Percentiles rank a stretch among this genome's conserved stretches.
Conservation (phyloP, 1,140 invertebrate species). For the Tetramorium parvispinum region DNA sequence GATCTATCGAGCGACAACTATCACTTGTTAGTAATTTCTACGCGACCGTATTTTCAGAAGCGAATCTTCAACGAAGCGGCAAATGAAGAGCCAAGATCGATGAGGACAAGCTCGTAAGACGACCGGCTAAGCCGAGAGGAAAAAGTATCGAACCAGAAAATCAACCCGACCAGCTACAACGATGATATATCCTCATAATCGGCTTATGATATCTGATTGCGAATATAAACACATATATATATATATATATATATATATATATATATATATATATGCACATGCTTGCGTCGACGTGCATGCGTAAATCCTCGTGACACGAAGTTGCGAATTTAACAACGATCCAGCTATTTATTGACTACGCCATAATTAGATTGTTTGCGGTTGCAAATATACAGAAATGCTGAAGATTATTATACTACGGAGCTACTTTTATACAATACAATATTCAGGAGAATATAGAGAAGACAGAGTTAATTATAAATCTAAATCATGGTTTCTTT, state of each 20-base stretch:
- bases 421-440: neutral
- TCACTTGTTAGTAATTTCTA: constrained; percentile 39
- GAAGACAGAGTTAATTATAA: neutral
- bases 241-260: neutral
- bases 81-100: constrained; percentile 55
- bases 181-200: constrained; percentile 53
- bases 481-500: neutral
- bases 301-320: neutral
- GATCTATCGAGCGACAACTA: constrained; percentile 10
- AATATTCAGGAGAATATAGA: neutral
- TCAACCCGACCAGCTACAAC: constrained; percentile 23
- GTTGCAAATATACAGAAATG: neutral
- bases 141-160: constrained; percentile 57
- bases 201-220: constrained; percentile 19
- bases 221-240: neutral
- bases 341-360: neutral
- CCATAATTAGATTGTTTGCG: neutral
- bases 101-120: constrained; percentile 25
- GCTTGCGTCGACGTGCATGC: neutral
- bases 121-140: constrained; percentile 30
- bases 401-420: neutral
- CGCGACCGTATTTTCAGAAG: constrained; percentile 46
- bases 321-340: neutral
- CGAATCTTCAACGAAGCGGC: constrained; percentile 42
- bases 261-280: too few species aligned